Base-by-base conservation (phyloP, 2,113 vertebrate genomes). In the Atractosteus spatula region DNA sequence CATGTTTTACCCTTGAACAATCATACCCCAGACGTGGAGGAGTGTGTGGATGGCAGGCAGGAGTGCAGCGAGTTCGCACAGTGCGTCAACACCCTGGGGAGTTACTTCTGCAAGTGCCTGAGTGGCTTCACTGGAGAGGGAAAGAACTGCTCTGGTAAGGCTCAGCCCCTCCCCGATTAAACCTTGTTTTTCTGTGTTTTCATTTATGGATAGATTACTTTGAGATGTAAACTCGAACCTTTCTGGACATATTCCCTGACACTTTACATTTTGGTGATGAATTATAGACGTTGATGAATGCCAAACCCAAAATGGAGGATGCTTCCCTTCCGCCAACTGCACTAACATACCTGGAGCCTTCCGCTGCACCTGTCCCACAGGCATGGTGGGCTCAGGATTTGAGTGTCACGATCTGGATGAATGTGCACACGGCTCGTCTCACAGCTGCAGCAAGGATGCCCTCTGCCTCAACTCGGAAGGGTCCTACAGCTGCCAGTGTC, bases 281-380 rank as follows among this genome's bases (percentile, higher is more conserved):
- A 88, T 94, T 93, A 86, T 94, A 94, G 93, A 94, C 92, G 78
- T 92, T 84, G 91, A 94, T 91, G 93, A 94, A 83, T 94, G 93
- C 92, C 89, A 91, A 83, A 73, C 72, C 83, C 86, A 88, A 85
- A 90, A 91, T 43, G 91, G 91, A 90, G 87, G 90, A 81, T 94
- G 93, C 79, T 89, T 93, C 76, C 86, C 81, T 29, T 73, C 68
- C 67, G 89, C 91, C 82, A 87, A 71, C 79, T 94, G 92, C 84
- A 81, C 47, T 77, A 94, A 94, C 84, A 79, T 66, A 0, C 85
- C 80, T 55, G 93, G 92, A 70, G 83, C 84, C 72, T 91, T 87
- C 86, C 59, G 62, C 74, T 93, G 93, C 77, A 71, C 76, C 68
- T 94, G 93, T 72, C 89, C 88, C 7, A 59, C 68, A 54, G 92